Evolutionary conservation across 1,140 invertebrate species (phyloP).

Genomic region (Drosophila pallidifrons): DNA sequence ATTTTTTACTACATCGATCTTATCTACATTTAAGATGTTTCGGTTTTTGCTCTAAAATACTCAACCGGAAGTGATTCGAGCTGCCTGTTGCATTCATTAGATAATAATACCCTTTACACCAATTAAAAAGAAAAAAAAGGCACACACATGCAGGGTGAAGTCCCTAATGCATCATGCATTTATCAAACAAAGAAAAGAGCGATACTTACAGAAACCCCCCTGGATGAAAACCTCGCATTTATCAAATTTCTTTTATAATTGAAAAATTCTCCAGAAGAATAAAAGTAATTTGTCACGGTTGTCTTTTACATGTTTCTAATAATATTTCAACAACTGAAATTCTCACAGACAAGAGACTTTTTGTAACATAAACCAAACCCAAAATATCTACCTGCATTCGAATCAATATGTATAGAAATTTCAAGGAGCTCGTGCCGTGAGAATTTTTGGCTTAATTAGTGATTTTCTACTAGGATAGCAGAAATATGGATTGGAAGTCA

Average conservation of each 20-base stretch:
- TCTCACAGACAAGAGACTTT: conserved; percentile 2
- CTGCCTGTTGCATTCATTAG: neutral
- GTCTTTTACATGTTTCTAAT: conserved; percentile 3
- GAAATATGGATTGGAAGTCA: neutral
- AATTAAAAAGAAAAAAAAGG: neutral
- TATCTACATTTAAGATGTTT: no score
- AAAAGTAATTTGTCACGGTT: conserved; percentile 12
- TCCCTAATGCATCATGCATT: neutral
- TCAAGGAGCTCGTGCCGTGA: conserved; percentile 34
- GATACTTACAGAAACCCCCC: neutral
- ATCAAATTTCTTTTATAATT: conserved; percentile 20
- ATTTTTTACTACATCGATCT: no score
- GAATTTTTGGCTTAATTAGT: conserved; percentile 50
- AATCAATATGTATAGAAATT: conserved; percentile 13
- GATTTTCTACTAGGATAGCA: conserved; percentile 51
- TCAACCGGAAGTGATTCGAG: no score
- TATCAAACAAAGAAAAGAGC: neutral
- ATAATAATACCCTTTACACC: neutral
- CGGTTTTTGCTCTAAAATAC: no score
- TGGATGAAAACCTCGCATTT: neutral
- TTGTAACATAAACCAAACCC: conserved; percentile 10
- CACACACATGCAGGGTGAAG: neutral
- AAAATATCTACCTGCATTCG: conserved; percentile 10
- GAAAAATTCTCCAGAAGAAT: conserved; percentile 6
- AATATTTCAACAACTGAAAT: neutral